Percentiles rank a stretch among this genome's conserved stretches.
These are phyloP conservation scores for Limosa lapponica DNA, from an alignment of 2,797 vertebrate species.

Conservation along the genomic window DNA sequence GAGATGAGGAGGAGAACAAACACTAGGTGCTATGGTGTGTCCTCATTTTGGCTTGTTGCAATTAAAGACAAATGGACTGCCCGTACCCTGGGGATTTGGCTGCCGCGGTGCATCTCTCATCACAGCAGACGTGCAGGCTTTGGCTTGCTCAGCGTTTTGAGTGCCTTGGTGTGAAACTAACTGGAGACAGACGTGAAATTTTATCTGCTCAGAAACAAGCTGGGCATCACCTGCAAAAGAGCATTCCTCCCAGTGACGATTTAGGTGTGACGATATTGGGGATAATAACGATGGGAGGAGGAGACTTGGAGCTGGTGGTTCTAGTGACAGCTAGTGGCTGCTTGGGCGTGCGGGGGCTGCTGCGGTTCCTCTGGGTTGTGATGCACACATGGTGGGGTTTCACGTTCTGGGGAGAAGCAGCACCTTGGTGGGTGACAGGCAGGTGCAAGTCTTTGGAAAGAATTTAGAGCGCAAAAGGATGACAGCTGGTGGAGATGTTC, in stretches of 20 bases:
- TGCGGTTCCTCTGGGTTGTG: background rate
- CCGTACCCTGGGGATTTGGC: background rate
- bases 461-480: background rate
- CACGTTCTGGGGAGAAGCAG: background rate
- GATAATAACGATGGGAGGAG: background rate
- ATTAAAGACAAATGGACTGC: background rate
- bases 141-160: background rate
- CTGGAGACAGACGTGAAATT: background rate
- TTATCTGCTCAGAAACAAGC: background rate
- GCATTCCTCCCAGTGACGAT: background rate
- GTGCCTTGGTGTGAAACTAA: background rate
- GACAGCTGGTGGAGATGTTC: background rate
- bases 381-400: fast-evolving
- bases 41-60: background rate
- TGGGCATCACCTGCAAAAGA: background rate
- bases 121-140: background rate
- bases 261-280: background rate
- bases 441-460: background rate
- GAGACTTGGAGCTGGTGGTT: background rate
- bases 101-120: background rate
- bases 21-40: background rate
- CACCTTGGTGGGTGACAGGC: background rate
- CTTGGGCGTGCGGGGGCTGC: background rate
- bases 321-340: background rate
- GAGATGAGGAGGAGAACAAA: background rate